Percentiles rank a stretch among this genome's conserved stretches.
Evolutionary conservation across 2,797 vertebrate genomes (phyloP).

Genomic region (Scleropages formosus): DNA sequence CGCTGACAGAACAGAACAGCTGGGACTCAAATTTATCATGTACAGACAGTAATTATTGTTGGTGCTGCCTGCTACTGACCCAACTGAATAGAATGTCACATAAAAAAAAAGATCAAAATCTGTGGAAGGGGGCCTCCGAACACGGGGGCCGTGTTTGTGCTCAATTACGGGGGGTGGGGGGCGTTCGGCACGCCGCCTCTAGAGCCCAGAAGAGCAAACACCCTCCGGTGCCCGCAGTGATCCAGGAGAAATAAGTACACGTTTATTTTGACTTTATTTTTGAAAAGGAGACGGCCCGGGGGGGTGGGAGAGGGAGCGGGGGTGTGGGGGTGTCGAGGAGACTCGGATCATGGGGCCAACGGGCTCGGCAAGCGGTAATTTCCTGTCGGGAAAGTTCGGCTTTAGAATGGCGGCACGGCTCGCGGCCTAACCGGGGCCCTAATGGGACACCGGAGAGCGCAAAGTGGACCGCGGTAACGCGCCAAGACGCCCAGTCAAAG

Average conservation of each 20-base stretch:
- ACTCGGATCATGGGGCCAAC: constrained; percentile 8
- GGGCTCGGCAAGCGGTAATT: constrained; percentile 27
- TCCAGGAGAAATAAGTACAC: constrained; percentile 44
- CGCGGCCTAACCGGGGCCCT: constrained; percentile 29
- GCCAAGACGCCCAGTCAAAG: too few species aligned
- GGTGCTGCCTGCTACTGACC: constrained; percentile 80
- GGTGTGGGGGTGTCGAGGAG: constrained; percentile 1
- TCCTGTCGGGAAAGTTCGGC: constrained; percentile 48
- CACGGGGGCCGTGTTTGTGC: constrained; percentile 64
- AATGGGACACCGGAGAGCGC: background rate
- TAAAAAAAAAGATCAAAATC: constrained; percentile 53
- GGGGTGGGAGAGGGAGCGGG: background rate
- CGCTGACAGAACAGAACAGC: constrained; percentile 78
- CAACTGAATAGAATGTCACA: constrained; percentile 76
- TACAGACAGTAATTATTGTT: constrained; percentile 81
- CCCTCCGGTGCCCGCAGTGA: constrained; percentile 54
- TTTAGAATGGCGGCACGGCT: background rate
- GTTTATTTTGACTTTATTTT: constrained; percentile 50
- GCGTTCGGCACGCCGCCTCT: constrained; percentile 65
- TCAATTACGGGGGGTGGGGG: constrained; percentile 66
- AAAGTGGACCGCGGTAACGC: background rate
- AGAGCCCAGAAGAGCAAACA: constrained; percentile 64
- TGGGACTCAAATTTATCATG: constrained; percentile 81
- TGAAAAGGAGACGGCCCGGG: constrained; percentile 32
- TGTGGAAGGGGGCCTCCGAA: constrained; percentile 30